Percentiles rank a stretch among this genome's conserved stretches.
Evolutionary conservation across 2,797 vertebrate genomes (phyloP).

Genomic region (Nyctibius grandis): DNA sequence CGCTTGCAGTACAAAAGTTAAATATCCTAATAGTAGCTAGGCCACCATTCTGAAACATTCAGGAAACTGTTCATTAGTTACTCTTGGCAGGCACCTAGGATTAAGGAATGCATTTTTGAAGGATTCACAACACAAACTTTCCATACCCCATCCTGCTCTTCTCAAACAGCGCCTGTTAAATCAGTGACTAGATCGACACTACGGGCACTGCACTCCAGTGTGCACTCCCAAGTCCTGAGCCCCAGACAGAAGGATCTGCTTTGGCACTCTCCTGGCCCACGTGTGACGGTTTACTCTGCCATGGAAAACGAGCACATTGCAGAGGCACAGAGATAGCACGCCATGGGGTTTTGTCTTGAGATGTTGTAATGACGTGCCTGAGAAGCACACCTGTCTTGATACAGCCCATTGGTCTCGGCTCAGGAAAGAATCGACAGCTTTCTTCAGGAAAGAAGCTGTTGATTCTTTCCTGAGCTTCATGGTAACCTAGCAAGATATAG

Average conservation of each 20-base stretch:
- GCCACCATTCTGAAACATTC: slow-evolving; percentile 35
- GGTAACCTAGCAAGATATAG: background rate
- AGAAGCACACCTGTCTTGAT: background rate
- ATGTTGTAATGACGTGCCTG: background rate
- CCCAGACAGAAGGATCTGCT: background rate
- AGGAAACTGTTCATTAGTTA: slow-evolving; percentile 15
- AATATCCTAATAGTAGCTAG: slow-evolving; percentile 5
- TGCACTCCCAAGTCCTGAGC: background rate
- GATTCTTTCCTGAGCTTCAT: background rate
- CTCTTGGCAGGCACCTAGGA: slow-evolving; percentile 13
- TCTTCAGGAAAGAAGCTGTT: background rate
- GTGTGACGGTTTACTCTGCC: background rate
- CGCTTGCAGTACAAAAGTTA: background rate
- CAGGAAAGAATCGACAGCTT: background rate
- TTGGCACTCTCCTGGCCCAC: background rate
- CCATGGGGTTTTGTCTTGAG: background rate
- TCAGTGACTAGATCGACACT: background rate
- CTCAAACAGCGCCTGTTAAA: background rate
- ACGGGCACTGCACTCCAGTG: background rate
- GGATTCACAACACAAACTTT: background rate
- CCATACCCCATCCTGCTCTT: background rate
- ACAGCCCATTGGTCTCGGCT: background rate
- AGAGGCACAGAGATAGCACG: background rate
- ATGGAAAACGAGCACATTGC: background rate
- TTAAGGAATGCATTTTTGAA: slow-evolving; percentile 28